Evolutionary conservation across 1,140 invertebrate genomes (phyloP), one percentile per base, ranked within the genome.

Genomic region (Drosophila carrolli): DNA sequence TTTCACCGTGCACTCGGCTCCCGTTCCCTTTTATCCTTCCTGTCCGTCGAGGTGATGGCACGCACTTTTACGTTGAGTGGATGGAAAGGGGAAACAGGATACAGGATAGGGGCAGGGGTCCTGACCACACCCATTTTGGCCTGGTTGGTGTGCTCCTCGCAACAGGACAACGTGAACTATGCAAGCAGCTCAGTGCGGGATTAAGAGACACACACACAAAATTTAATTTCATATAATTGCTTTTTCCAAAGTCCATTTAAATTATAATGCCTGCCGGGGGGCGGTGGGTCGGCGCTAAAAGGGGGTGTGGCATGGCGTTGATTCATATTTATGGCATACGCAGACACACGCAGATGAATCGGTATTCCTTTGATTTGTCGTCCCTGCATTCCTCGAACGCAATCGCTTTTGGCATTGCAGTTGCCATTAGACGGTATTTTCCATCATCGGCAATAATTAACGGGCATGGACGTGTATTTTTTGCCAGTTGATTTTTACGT

Each of bases 181-280:
- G 82, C 83, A 82, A 82, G 83, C 82, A 79, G 82, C 83, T 88
- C 75, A 88, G 51, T 60, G 59, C 62, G 51, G 79, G 83, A 86
- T 86, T 86, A 86, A 86, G 38, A 44, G 35, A 75, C 43, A 75
- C 38, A 75, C 71, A 65, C 51, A 54, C 78, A 78, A 82, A 86
- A 86, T 86, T 88, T 88, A 86, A 86, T 86, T 86, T 86, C 70
- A 88, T 78, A 83, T 86, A 86, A 86, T 86, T 88, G 82, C 83
- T 86, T 86, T 85, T 88, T 78, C 83, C 83, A 86, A 86, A 83
- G 75, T 88, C 83, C 83, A 88, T 88, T 86, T 86, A 88, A 86
- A 88, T 88, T 86, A 83, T 88, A 88, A 84, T 89, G 84, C 76
- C 75, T 56, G 67, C 80, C 61, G 23, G 58, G 41, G 44, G 54